Conservation (phyloP, 2,113 vertebrate genomes). For the Nothobranchius furzeri region DNA sequence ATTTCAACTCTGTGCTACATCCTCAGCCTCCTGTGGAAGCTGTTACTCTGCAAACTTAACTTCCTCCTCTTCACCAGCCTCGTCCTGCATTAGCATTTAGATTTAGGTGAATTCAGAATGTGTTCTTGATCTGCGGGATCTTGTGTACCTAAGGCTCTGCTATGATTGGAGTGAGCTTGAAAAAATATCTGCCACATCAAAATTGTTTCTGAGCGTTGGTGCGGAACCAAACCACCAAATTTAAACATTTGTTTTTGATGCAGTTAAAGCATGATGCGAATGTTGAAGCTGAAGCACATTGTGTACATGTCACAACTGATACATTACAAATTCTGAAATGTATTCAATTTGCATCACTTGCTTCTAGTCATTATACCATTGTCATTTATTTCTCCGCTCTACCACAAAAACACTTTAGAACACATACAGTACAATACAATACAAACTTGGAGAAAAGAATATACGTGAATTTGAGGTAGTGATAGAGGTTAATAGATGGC, state of each 20-base stretch:
- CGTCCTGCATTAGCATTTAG: slow-evolving; percentile 56
- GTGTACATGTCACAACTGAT: background rate
- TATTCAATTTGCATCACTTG: too few species aligned
- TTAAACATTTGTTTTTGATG: slow-evolving; percentile 28
- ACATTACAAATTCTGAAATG: background rate
- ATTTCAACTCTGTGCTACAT: slow-evolving; percentile 10
- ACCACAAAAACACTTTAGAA: too few species aligned
- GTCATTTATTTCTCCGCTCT: too few species aligned
- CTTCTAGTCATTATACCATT: too few species aligned
- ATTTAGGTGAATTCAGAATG: slow-evolving; percentile 38
- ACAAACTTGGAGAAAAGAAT: too few species aligned
- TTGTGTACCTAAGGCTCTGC: slow-evolving; percentile 26
- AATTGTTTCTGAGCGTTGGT: slow-evolving; percentile 31
- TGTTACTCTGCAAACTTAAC: slow-evolving; percentile 1
- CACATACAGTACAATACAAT: too few species aligned
- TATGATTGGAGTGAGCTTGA: slow-evolving; percentile 2
- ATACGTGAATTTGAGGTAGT: too few species aligned
- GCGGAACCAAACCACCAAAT: slow-evolving; percentile 30
- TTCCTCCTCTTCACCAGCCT: slow-evolving; percentile 3
- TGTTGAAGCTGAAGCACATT: background rate
- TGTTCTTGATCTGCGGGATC: slow-evolving; percentile 29
- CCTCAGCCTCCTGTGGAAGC: background rate
- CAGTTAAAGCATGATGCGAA: background rate
- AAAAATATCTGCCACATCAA: slow-evolving; percentile 11
- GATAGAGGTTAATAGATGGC: too few species aligned